These are phyloP conservation scores for Scytalopus superciliaris DNA, from an alignment of 2,113 vertebrate species.

Conservation along the genomic window DNA sequence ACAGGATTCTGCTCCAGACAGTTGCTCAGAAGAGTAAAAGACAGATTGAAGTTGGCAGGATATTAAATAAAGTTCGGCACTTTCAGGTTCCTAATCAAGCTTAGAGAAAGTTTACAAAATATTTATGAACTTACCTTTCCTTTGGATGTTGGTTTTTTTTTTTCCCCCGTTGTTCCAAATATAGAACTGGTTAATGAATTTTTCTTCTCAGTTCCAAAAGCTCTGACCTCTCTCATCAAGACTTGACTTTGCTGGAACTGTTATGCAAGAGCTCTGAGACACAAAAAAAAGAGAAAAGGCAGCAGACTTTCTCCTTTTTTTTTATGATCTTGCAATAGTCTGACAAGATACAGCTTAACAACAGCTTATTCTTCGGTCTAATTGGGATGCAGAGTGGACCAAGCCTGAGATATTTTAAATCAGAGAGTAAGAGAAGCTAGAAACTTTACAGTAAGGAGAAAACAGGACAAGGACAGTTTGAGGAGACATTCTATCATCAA, in stretches of 20 bases:
- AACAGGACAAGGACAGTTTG: conserved; percentile 12
- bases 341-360: neutral
- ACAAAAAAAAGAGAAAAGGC: neutral
- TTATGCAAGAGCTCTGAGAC: neutral
- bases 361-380: neutral
- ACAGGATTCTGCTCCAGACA: neutral
- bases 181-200: neutral
- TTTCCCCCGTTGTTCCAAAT: neutral
- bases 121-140: conserved; percentile 4
- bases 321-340: neutral
- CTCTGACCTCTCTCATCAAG: neutral
- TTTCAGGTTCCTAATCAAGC: conserved; percentile 14
- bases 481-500: conserved; percentile 22
- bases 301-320: neutral
- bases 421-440: neutral
- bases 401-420: conserved; percentile 1
- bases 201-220: neutral
- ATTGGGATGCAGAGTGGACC: neutral
- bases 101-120: conserved; percentile 1
- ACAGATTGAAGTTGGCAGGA: neutral
- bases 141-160: neutral
- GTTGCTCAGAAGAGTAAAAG: neutral
- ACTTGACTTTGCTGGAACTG: neutral
- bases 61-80: conserved; percentile 30
- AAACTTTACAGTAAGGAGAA: neutral